Evolutionary conservation across 2,888 invertebrate species (phyloP).

Genomic region (Pandemis heparana): DNA sequence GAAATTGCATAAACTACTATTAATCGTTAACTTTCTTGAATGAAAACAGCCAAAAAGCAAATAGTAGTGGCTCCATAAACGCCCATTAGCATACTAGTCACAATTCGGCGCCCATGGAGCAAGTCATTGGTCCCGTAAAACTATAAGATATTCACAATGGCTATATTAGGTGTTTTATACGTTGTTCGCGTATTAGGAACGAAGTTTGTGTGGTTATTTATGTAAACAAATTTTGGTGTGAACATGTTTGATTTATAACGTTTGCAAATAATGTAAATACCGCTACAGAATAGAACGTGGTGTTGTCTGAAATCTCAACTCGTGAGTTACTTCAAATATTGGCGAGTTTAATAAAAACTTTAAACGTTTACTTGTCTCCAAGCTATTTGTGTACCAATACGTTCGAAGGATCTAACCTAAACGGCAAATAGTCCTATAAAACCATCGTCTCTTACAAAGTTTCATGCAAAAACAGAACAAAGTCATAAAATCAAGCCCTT

Average conservation of each 20-base stretch:
- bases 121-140: slow-evolving; percentile 67
- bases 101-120: slow-evolving; percentile 63
- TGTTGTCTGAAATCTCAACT: not conserved
- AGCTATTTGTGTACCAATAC: slow-evolving; percentile 10
- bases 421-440: slow-evolving; percentile 26
- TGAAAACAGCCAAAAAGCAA: slow-evolving; percentile 45
- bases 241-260: not conserved
- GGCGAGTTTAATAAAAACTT: not conserved
- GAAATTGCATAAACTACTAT: not conserved
- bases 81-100: slow-evolving; percentile 66
- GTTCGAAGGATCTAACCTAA: not conserved
- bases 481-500: slow-evolving; percentile 39
- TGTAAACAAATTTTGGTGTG: slow-evolving; percentile 17
- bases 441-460: slow-evolving; percentile 15
- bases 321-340: not conserved
- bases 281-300: not conserved
- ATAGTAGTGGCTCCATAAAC: slow-evolving; percentile 54
- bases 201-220: slow-evolving; percentile 15
- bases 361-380: not conserved
- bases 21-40: not conserved
- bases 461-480: slow-evolving; percentile 32
- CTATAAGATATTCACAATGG: slow-evolving; percentile 57
- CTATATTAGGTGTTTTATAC: slow-evolving; percentile 54
- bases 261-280: not conserved
- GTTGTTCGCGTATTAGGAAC: slow-evolving; percentile 13